Base-by-base conservation (phyloP, 2,888 invertebrate species). In the Ectropis crepuscularia region DNA sequence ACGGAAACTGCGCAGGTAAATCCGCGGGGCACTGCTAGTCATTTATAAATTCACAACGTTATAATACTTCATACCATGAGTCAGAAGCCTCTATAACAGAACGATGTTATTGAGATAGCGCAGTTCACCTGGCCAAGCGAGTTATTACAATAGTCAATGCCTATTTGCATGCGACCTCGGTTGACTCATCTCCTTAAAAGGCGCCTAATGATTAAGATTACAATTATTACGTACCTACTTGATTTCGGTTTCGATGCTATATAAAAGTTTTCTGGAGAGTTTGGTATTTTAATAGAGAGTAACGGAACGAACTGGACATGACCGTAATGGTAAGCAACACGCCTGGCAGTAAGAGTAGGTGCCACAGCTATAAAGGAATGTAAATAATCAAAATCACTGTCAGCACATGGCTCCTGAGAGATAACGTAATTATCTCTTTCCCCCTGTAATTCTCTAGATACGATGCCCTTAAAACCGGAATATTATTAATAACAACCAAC, bases 151-250 rank as follows among this genome's bases (percentile, higher is more conserved):
- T 79, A 83, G 72, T 36, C 54, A 45, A 39, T 38, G 16, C 54
- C 28, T n/a, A 63, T 76, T 77, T 71, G 69, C 76, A 74, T 74
- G 69, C 74, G 76, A 70, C 78, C 80, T 81, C 75, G 73, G 53
- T 63, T 83, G 83, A 82, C 75, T 83, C 83, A 82, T 62, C 46
- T 50, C 60, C 53, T 50, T 54, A 63, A 16, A 63, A 36, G 59
- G 59, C 39, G 58, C 50, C 55, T 39, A 38, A 7, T 42, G 38
- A 28, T 49, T 60, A 42, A 43, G 28, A 51, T 42, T 12, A 10
- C 2, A 41, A 50, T 39, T 39, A 39, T 50, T 50, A 39, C 9
- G 10, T 48, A 48, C 16, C 16, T 28, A 28, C 51, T 42, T 16
- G 16, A 41, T 42, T 51, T 51, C 39, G 6, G 12, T 39, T 50